Evolutionary conservation across 2,113 vertebrate genomes (phyloP), one percentile per base, ranked within the genome.

Genomic region (Noturus placidus): DNA sequence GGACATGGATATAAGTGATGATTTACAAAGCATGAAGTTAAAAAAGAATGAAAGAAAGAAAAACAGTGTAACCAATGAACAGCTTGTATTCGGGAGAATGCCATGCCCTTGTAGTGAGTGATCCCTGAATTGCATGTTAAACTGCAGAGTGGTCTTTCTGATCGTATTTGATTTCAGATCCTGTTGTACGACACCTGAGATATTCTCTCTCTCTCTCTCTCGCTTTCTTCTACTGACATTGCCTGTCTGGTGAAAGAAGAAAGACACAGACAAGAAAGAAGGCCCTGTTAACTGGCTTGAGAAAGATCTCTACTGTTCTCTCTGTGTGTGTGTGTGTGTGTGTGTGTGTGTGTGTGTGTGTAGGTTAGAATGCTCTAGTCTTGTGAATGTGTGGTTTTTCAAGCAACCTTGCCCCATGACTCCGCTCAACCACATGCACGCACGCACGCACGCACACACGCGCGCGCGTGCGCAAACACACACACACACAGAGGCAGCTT

Each of bases 291-390:
- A 91, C 25, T 83, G 90, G 50, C 11, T 30, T 86, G 90, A 95
- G 92, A 95, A 95, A 93, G 93, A 92, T 91, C 91, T 88, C 92
- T 86, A 93, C 93, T 95, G 93, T 95, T 94, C 90, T 92, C 86
- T 88, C 5, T 77, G 19, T 14, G 10, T 77, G 19, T 7, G 42
- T 54, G 27, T 80, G 87, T 88, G 56, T 50, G 89, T 85, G 82
- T 86, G 30, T 77, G 77, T 69, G 70, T 61, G 78, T 57, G 76
- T 61, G 22, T 15, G 59, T 52, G 77, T 20, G 65, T 76, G 72
- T 65, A 63, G 67, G 50, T 59, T 72, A 80, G 84, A 88, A 88
- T 88, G 87, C 86, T 84, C 88, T 88, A 87, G 91, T 92, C 89
- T 92, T 85, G 91, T 91, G 91, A 92, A 91, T 92, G 87, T 92